A percentile compares a stretch with the other conserved stretches of the same genome.
These are phyloP conservation scores for Apistogramma diplotaenia DNA, from an alignment of 2,113 vertebrate species.

Conservation along the genomic window DNA sequence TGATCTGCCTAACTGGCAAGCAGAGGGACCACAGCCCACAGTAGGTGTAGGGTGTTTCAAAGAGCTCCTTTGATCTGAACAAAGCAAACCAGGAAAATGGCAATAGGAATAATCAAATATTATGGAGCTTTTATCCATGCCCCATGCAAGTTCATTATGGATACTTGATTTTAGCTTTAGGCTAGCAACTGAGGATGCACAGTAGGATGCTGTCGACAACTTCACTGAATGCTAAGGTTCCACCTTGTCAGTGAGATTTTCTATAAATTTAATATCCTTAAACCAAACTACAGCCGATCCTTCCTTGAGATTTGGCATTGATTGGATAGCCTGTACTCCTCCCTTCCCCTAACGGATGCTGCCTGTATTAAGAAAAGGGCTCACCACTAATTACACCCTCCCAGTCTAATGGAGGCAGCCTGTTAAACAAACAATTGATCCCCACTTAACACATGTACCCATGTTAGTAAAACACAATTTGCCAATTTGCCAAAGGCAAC, in stretches of 20 bases:
- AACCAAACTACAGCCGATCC: slow-evolving; percentile 70
- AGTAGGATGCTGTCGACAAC: slow-evolving; percentile 73
- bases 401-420: slow-evolving; percentile 81
- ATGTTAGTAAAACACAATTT: slow-evolving; percentile 86
- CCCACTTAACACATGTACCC: slow-evolving; percentile 80
- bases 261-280: slow-evolving; percentile 75
- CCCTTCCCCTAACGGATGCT: slow-evolving; percentile 47
- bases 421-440: slow-evolving; percentile 86
- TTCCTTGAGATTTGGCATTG: slow-evolving; percentile 77
- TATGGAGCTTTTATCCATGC: slow-evolving; percentile 70
- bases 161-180: slow-evolving; percentile 76
- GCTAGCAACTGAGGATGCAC: slow-evolving; percentile 71
- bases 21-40: slow-evolving; percentile 47
- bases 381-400: slow-evolving; percentile 84
- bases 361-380: slow-evolving; percentile 72
- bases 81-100: slow-evolving; percentile 76
- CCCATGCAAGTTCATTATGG: slow-evolving; percentile 73
- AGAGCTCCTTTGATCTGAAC: slow-evolving; percentile 74
- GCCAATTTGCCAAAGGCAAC: slow-evolving; percentile 88
- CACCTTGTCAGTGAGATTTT: slow-evolving; percentile 66
- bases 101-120: slow-evolving; percentile 78
- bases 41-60: slow-evolving; percentile 71
- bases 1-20: slow-evolving; percentile 62
- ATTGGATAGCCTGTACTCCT: slow-evolving; percentile 63
- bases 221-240: slow-evolving; percentile 66